phyloP scores from a whole-genome alignment of 2,888 invertebrate species.

The Caenorhabditis imperialis region DNA sequence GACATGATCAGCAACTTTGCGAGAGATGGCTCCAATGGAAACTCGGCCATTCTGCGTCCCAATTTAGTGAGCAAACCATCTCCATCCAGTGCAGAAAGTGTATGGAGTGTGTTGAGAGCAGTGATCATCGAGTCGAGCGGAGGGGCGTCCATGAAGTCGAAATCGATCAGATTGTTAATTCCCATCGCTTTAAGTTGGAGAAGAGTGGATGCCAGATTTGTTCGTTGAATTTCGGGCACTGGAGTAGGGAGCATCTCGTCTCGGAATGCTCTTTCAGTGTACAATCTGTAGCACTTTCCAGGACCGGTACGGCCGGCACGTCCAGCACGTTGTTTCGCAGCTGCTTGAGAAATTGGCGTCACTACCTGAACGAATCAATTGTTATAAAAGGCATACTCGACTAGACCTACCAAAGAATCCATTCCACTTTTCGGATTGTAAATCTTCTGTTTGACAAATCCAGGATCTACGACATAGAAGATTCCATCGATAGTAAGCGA shows the following conservation, averaged over 20 bases:
- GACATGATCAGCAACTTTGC: slow-evolving; percentile 99
- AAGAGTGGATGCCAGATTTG: slow-evolving; percentile 95
- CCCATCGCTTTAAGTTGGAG: slow-evolving; percentile 99
- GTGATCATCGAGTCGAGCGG: slow-evolving; percentile 90
- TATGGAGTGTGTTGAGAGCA: slow-evolving; percentile 96
- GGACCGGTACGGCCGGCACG: slow-evolving; percentile 97
- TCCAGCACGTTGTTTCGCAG: slow-evolving; percentile 96
- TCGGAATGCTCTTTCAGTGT: slow-evolving; percentile 94
- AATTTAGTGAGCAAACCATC: slow-evolving; percentile 81
- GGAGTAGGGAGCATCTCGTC: slow-evolving; percentile 99
- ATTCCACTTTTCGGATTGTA: slow-evolving; percentile 84
- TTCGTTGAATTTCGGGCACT: slow-evolving; percentile 98
- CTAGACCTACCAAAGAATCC: slow-evolving; percentile 87
- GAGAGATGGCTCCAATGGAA: slow-evolving; percentile 96
- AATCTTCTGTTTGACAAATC: slow-evolving; percentile 96
- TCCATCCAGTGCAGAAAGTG: slow-evolving; percentile 94
- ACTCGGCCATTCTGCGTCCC: slow-evolving; percentile 97
- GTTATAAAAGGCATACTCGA: background rate
- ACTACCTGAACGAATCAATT: slow-evolving; percentile 82
- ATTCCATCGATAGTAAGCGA: slow-evolving; percentile 99
- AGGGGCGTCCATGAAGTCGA: slow-evolving; percentile 99
- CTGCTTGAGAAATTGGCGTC: slow-evolving; percentile 95
- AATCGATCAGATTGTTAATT: slow-evolving; percentile 96
- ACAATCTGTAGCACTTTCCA: slow-evolving; percentile 95
- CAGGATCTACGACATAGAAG: slow-evolving; percentile 98